A percentile compares a stretch with the other conserved stretches of the same genome.
These are phyloP conservation scores for Tangara arthus DNA, from an alignment of 2,797 vertebrate species.

Conservation along the genomic window DNA sequence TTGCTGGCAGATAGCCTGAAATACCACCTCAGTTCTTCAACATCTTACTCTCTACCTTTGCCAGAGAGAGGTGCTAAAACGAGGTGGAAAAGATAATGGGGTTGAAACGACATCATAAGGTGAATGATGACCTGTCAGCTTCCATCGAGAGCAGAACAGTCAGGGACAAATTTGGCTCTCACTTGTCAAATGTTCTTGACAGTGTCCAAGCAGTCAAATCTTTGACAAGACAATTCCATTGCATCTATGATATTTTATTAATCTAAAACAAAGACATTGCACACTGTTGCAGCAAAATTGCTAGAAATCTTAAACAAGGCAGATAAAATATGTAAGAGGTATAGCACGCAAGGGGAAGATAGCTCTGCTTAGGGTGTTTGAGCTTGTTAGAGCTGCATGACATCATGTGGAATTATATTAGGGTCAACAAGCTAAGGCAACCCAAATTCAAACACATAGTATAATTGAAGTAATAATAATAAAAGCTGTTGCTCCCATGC, in stretches of 20 bases:
- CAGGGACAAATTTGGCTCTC: slow-evolving; percentile 28
- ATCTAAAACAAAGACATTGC: slow-evolving; percentile 56
- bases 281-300: slow-evolving; percentile 49
- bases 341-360: slow-evolving; percentile 19
- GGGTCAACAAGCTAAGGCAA: slow-evolving; percentile 15
- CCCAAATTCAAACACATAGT: not conserved
- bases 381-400: slow-evolving; percentile 22
- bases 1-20: slow-evolving; percentile 41
- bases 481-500: not conserved
- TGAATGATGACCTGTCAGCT: slow-evolving; percentile 54
- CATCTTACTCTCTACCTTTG: slow-evolving; percentile 3
- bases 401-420: not conserved
- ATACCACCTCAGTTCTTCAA: slow-evolving; percentile 26
- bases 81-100: slow-evolving; percentile 49
- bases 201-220: slow-evolving; percentile 31
- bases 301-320: slow-evolving; percentile 43
- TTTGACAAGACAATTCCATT: slow-evolving; percentile 41
- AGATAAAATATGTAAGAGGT: slow-evolving; percentile 48
- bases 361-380: slow-evolving; percentile 28
- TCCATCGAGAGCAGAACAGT: slow-evolving; percentile 16
- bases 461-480: slow-evolving; percentile 31
- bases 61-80: slow-evolving; percentile 54
- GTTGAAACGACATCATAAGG: slow-evolving; percentile 35
- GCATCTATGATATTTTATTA: slow-evolving; percentile 60
- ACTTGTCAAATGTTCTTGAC: slow-evolving; percentile 12